Conservation (phyloP, 2,888 invertebrate genomes). For the Drosophila borealis region DNA sequence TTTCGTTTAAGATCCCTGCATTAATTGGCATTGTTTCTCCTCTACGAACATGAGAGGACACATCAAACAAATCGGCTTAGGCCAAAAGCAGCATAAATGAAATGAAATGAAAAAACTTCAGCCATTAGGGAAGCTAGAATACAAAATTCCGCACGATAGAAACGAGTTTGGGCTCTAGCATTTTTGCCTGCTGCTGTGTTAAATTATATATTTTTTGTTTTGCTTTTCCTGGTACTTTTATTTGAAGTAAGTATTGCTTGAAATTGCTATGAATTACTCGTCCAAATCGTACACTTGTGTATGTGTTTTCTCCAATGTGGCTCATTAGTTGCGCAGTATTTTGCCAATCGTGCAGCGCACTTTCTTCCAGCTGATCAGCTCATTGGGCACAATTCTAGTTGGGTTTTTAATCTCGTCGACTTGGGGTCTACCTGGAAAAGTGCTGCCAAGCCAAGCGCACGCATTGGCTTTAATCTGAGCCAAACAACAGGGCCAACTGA, state of each 20-base stretch:
- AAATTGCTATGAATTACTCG: slow-evolving; percentile 43
- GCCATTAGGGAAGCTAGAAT: slow-evolving; percentile 48
- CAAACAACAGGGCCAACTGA: slow-evolving; percentile 23
- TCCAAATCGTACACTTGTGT: slow-evolving; percentile 1
- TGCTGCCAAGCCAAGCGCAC: slow-evolving; percentile 47
- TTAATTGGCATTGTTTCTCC: slow-evolving; percentile 67
- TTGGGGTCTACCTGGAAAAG: slow-evolving; percentile 18
- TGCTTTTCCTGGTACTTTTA: slow-evolving; percentile 17
- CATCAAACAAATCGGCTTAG: slow-evolving; percentile 73
- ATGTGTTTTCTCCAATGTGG: slow-evolving; percentile 40
- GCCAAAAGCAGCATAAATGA: slow-evolving; percentile 52
- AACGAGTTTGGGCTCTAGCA: background rate
- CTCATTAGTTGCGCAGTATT: slow-evolving; percentile 53
- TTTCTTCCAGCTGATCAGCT: slow-evolving; percentile 74
- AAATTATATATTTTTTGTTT: slow-evolving; percentile 20
- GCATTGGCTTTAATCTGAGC: slow-evolving; percentile 50
- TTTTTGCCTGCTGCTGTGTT: slow-evolving; percentile 10
- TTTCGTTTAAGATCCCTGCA: slow-evolving; percentile 29
- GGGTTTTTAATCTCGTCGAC: slow-evolving; percentile 36
- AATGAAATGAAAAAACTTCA: slow-evolving; percentile 57
- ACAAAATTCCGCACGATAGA: slow-evolving; percentile 25
- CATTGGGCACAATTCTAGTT: slow-evolving; percentile 62
- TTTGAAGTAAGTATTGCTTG: slow-evolving; percentile 51
- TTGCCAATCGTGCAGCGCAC: slow-evolving; percentile 48
- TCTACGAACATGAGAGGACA: slow-evolving; percentile 38